Evolutionary conservation across 2,888 invertebrate genomes (phyloP).

Genomic region (Lypha dubia): DNA sequence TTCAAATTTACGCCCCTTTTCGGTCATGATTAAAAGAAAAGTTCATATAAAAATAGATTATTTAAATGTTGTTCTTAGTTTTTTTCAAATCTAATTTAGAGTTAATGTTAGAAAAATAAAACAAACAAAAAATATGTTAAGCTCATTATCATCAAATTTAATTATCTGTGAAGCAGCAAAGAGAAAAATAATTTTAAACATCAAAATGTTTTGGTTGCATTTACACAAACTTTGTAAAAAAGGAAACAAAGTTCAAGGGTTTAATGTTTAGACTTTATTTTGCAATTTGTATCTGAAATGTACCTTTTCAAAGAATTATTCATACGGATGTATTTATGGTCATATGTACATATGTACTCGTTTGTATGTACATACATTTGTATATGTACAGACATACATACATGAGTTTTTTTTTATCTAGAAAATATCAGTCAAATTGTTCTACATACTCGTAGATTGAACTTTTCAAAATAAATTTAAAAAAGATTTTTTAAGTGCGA

Average conservation of each 20-base stretch:
- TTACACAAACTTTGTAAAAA: background rate
- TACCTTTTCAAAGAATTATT: background rate
- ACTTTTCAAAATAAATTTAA: background rate
- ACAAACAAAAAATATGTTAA: background rate
- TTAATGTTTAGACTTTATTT: background rate
- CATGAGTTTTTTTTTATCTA: background rate
- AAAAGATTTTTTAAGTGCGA: background rate
- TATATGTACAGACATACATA: background rate
- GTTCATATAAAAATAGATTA: conserved; percentile 1
- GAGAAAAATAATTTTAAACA: conserved; percentile 9
- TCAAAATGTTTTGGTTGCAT: background rate
- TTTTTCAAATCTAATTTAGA: conserved; percentile 41
- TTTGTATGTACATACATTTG: background rate
- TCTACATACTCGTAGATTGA: background rate
- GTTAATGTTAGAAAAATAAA: background rate
- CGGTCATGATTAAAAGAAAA: background rate
- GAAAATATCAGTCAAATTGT: background rate
- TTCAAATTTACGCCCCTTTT: conserved; percentile 8
- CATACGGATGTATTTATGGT: background rate
- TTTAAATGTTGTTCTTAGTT: conserved; percentile 17
- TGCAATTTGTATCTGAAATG: background rate
- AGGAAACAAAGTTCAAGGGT: background rate
- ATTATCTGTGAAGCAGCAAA: conserved; percentile 59
- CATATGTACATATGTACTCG: background rate
- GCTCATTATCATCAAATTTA: conserved; percentile 58